These are phyloP conservation scores for Zaprionus bogoriensis DNA, from an alignment of 2,888 invertebrate genomes.

Conservation along the genomic window DNA sequence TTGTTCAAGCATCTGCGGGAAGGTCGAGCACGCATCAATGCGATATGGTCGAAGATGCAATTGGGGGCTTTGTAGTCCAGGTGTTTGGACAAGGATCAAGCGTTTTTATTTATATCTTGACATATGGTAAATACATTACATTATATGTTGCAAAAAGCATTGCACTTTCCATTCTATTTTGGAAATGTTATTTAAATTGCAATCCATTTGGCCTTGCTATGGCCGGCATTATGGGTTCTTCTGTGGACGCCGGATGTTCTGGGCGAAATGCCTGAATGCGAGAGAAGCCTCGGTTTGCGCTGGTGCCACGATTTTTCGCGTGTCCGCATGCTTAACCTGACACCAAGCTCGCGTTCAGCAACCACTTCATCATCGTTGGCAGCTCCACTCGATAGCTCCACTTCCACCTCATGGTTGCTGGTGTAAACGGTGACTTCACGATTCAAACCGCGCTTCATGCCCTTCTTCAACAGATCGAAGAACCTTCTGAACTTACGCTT, in stretches of 20 bases:
- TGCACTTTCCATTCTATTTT: not conserved
- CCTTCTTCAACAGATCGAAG: not conserved
- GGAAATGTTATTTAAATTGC: not conserved
- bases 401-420: constrained; percentile 25
- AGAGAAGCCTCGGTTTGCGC: not conserved
- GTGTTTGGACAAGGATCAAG: too few relatives aligned
- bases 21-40: constrained; percentile 43
- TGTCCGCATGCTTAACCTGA: not conserved
- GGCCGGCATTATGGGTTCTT: not conserved
- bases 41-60: constrained; percentile 44
- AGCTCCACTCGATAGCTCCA: not conserved
- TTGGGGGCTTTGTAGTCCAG: not conserved
- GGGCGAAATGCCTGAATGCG: not conserved
- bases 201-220: not conserved
- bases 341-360: not conserved
- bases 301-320: not conserved
- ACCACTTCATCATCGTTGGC: not conserved
- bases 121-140: not conserved
- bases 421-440: constrained; percentile 14
- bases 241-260: not conserved
- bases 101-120: too few relatives aligned
- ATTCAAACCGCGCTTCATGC: accelerated
- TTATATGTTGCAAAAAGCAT: not conserved
- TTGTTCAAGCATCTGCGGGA: constrained; percentile 50
- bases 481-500: constrained; percentile 23